Evolutionary conservation across 2,888 invertebrate species (phyloP), one percentile per base, ranked within the genome.

Genomic region (Oxyscelio sp.): DNA sequence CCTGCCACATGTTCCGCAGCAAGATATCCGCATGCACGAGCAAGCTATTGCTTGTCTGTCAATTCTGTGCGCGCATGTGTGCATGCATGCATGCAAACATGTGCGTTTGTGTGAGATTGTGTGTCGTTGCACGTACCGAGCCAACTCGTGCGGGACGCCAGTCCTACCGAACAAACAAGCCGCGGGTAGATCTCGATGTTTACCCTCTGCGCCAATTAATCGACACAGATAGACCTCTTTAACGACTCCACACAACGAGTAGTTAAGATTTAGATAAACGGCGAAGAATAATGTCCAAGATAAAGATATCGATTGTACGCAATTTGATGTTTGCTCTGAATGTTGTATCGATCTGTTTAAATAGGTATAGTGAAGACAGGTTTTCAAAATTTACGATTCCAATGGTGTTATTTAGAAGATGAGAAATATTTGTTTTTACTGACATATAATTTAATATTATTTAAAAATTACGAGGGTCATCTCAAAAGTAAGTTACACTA

Each of bases 161-260:
- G 61, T 81, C 74, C 73, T 66, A 27, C 38, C 78, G 56, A 77
- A 70, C 85, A 87, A 83, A 87, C 79, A 85, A 63, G 71, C 81
- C 79, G 82, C 87, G 87, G 84, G 89, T 89, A 92, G 90, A 92
- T 89, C 87, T 88, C 71, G 86, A 83, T 93, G 92, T 93, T 93
- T 93, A 88, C 92, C 88, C 89, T 88, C 87, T 86, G 89, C 90
- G 90, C 92, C 92, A 93, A 93, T 93, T 93, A 93, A 91, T 91
- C 92, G 88, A 87, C 89, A 89, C 90, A 89, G 89, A 89, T 86
- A 83, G 83, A 87, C 86, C 86, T 87, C 86, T 77, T 65, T 77
- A 71, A 71, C 43, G 58, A 70, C 59, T 58, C 21, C 13, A 27
- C 8, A 56, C 58, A 45, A 45, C 19, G 9, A 73, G 40, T 38